Percentiles rank a stretch among this genome's conserved stretches.
Evolutionary conservation across 2,888 invertebrate genomes (phyloP).

Genomic region (Sesamia inferens): DNA sequence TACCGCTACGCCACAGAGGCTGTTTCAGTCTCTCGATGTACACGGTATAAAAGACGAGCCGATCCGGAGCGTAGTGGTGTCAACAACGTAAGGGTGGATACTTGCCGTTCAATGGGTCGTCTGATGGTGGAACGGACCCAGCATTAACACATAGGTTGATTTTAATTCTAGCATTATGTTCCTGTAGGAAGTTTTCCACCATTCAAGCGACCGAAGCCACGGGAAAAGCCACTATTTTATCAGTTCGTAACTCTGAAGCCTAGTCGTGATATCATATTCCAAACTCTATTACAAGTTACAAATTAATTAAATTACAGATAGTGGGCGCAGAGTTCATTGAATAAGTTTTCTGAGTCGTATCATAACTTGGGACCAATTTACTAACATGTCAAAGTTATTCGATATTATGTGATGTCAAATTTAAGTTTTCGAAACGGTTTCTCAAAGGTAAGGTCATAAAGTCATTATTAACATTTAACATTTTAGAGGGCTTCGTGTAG

Average conservation of each 20-base stretch:
- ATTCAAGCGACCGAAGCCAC: not conserved
- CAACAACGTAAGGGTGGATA: too few species aligned
- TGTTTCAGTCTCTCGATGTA: too few species aligned
- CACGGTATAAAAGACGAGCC: too few species aligned
- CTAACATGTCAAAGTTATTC: not conserved
- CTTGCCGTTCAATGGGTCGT: too few species aligned
- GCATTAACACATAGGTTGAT: not conserved
- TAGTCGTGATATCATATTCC: not conserved
- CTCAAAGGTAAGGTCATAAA: not conserved
- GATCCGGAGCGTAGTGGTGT: too few species aligned
- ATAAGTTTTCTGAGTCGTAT: slow-evolving; percentile 15
- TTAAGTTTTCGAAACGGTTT: not conserved
- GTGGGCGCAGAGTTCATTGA: slow-evolving; percentile 9
- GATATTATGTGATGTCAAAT: slow-evolving; percentile 15
- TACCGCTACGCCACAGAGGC: too few species aligned
- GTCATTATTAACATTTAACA: not conserved
- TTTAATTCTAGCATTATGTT: not conserved
- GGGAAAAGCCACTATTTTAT: not conserved
- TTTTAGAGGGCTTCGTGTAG: not conserved
- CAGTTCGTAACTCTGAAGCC: too few species aligned
- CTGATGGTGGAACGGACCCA: too few species aligned
- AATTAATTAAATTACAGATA: slow-evolving; percentile 11
- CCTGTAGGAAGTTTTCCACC: not conserved
- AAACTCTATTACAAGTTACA: slow-evolving; percentile 17
- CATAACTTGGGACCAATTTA: slow-evolving; percentile 19